These are phyloP conservation scores for Eleutherodactylus coqui DNA, from an alignment of 2,797 vertebrate genomes.

Conservation along the genomic window DNA sequence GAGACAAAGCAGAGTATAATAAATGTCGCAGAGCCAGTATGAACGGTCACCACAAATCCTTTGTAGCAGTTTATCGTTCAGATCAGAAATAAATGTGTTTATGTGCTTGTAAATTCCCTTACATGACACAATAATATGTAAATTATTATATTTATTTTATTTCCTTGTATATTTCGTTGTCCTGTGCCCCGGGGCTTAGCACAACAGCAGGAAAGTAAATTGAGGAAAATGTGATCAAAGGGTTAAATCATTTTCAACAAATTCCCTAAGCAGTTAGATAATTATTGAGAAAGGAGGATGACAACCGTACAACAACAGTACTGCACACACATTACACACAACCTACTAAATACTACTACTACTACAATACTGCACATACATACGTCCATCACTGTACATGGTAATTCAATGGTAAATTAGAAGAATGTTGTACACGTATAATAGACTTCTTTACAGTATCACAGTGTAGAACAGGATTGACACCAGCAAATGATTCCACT, in stretches of 20 bases:
- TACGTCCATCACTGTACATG: neutral
- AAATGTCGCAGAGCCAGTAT: neutral
- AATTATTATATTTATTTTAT: neutral
- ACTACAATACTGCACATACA: neutral
- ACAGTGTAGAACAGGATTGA: too few relatives aligned
- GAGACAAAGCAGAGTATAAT: neutral
- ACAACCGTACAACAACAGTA: neutral
- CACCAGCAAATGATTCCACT: too few relatives aligned
- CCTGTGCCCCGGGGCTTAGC: neutral
- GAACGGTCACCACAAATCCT: neutral
- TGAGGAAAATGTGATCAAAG: conserved; percentile 19
- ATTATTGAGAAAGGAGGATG: conserved; percentile 13
- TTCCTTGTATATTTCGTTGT: neutral
- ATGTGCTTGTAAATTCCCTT: neutral
- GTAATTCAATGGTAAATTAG: too few relatives aligned
- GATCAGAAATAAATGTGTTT: neutral
- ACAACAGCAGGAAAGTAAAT: neutral
- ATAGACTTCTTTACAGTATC: neutral
- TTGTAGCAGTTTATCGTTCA: neutral
- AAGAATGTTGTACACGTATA: neutral
- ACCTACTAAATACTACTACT: neutral
- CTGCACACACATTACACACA: neutral
- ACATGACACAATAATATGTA: neutral
- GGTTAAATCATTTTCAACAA: conserved; percentile 42
- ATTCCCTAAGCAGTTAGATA: conserved; percentile 41